A percentile compares a stretch with the other conserved stretches of the same genome.
Conservation (phyloP, 2,888 invertebrate species). For the Chloromyia formosa region DNA sequence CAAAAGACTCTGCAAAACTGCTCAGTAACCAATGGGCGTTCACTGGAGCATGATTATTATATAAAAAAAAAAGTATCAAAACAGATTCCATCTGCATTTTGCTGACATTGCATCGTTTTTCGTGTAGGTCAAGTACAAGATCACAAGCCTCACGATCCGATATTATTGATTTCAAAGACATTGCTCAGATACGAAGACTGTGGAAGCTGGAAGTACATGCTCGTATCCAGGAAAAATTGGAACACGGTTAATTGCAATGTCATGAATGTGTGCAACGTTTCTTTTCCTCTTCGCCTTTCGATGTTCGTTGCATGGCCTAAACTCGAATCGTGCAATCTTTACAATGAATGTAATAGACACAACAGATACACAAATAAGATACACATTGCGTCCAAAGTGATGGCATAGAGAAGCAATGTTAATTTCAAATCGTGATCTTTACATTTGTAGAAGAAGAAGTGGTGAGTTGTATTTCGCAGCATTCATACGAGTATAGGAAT, state of each 20-base stretch:
- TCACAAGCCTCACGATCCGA: constrained; percentile 24
- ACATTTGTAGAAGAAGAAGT: background rate
- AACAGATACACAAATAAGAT: too few species aligned
- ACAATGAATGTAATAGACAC: constrained; percentile 4
- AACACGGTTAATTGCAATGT: background rate
- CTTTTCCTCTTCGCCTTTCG: background rate
- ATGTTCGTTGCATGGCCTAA: background rate
- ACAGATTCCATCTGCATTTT: too few species aligned
- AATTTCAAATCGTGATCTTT: constrained; percentile 35
- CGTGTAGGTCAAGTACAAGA: constrained; percentile 42
- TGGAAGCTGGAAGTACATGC: background rate
- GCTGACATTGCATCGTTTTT: constrained; percentile 1
- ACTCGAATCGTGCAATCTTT: background rate
- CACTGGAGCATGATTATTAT: too few species aligned
- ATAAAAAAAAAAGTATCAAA: too few species aligned
- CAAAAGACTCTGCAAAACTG: too few species aligned
- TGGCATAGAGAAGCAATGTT: background rate
- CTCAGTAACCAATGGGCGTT: too few species aligned
- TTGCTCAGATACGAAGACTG: too few species aligned
- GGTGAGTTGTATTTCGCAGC: too few species aligned
- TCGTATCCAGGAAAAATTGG: constrained; percentile 11
- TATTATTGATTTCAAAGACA: constrained; percentile 17
- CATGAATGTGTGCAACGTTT: background rate
- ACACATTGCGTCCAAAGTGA: background rate
- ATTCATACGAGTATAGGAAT: too few species aligned